These are phyloP conservation scores for Boleophthalmus pectinirostris DNA, from an alignment of 2,113 vertebrate genomes.

Conservation along the genomic window DNA sequence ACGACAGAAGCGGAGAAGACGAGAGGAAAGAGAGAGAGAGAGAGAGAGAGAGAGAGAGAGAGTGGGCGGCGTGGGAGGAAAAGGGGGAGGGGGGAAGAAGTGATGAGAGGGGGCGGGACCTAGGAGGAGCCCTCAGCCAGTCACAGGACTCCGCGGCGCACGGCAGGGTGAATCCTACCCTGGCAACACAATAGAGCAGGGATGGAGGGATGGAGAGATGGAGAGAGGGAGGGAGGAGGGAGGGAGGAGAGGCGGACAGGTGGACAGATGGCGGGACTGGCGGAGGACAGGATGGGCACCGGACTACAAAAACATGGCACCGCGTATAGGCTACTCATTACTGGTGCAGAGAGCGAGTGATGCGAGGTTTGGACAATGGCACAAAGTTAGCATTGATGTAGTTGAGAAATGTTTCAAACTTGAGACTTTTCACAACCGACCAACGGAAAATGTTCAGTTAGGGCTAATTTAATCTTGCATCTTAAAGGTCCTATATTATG, in stretches of 20 bases:
- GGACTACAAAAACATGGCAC: slow-evolving; percentile 35
- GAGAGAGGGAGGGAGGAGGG: slow-evolving; percentile 10
- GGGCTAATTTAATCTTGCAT: not conserved
- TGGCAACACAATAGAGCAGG: slow-evolving; percentile 74
- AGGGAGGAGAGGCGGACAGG: slow-evolving; percentile 59
- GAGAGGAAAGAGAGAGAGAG: slow-evolving; percentile 31
- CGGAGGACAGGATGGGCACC: slow-evolving; percentile 71
- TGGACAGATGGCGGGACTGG: slow-evolving; percentile 73
- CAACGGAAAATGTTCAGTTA: not conserved
- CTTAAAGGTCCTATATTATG: not conserved
- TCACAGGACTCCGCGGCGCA: slow-evolving; percentile 61
- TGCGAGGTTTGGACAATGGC: not conserved
- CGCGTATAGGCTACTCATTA: not conserved
- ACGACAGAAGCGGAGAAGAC: slow-evolving; percentile 35
- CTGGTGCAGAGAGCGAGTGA: not conserved
- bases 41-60: slow-evolving; percentile 24
- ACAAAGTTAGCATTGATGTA: not conserved
- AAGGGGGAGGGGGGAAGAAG: not conserved
- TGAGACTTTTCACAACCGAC: not conserved
- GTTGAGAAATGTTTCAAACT: not conserved
- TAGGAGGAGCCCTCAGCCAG: slow-evolving; percentile 60
- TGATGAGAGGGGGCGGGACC: slow-evolving; percentile 46
- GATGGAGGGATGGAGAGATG: slow-evolving; percentile 26
- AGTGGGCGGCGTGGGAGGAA: slow-evolving; percentile 47
- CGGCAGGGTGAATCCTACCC: slow-evolving; percentile 76